These are phyloP conservation scores for Umimayanthus kanabou DNA, from an alignment of 92 coral and sea anemone species.

Conservation along the genomic window DNA sequence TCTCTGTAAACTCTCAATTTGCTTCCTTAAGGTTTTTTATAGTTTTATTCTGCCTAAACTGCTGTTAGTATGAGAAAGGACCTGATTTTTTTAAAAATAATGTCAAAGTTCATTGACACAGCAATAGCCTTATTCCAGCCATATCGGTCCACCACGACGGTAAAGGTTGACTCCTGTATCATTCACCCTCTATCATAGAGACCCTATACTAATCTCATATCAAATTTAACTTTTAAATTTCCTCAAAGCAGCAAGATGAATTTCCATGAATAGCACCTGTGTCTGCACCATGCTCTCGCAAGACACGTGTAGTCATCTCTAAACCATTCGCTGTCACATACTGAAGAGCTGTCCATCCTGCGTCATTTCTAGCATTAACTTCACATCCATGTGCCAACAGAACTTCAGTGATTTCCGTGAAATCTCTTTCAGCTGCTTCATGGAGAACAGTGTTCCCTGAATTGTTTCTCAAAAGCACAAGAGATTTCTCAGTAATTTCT, in stretches of 20 bases:
- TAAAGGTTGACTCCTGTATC: too few relatives aligned
- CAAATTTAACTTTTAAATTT: too few relatives aligned
- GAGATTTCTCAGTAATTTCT: not conserved
- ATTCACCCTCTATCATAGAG: too few relatives aligned
- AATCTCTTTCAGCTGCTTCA: not conserved
- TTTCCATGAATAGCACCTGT: not conserved
- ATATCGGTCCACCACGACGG: too few relatives aligned
- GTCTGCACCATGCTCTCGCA: not conserved
- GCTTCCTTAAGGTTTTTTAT: too few relatives aligned
- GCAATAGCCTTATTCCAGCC: too few relatives aligned
- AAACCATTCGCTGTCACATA: not conserved
- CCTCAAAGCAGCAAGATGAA: not conserved
- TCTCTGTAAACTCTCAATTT: too few relatives aligned
- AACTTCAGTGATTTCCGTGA: not conserved
- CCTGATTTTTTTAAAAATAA: too few relatives aligned
- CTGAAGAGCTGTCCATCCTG: not conserved
- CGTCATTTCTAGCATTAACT: not conserved
- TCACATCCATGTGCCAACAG: not conserved
- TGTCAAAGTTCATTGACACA: too few relatives aligned
- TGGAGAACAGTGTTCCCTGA: not conserved
- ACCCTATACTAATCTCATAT: too few relatives aligned
- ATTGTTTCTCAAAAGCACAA: not conserved
- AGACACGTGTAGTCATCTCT: not conserved
- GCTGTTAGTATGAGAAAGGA: too few relatives aligned
- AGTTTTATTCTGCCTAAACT: too few relatives aligned